These are phyloP conservation scores for Nasonia oneida DNA, from an alignment of 2,888 invertebrate species.

Conservation along the genomic window DNA sequence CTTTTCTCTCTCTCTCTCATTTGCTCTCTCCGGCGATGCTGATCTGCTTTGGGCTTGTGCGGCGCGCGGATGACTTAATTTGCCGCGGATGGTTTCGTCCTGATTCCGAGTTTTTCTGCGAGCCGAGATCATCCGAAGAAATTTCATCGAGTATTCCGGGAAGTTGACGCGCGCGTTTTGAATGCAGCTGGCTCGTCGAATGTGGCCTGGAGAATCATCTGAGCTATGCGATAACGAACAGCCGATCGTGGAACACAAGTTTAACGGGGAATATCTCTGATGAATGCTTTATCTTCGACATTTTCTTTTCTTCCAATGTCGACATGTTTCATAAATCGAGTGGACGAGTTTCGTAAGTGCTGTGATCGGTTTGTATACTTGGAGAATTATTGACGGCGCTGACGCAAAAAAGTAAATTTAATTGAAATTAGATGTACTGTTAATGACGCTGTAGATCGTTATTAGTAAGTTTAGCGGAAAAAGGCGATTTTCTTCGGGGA, in stretches of 20 bases:
- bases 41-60: not conserved
- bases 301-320: not conserved
- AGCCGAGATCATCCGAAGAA: not conserved
- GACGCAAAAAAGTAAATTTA: not conserved
- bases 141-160: constrained; percentile 11
- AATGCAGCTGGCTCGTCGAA: not conserved
- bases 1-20: constrained; percentile 11
- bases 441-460: not conserved
- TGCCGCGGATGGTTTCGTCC: not conserved
- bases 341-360: not conserved
- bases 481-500: not conserved
- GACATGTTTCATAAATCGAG: no score
- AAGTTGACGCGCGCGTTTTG: not conserved
- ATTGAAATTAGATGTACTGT: not conserved
- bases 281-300: not conserved
- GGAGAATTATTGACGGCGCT: not conserved
- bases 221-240: not conserved
- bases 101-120: constrained; percentile 13
- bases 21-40: not conserved
- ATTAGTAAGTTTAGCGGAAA: not conserved
- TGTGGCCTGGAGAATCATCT: not conserved
- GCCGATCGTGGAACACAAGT: not conserved
- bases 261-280: no score
- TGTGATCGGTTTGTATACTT: not conserved
- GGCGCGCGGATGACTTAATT: not conserved